Percentiles rank a stretch among this genome's conserved stretches.
phyloP scores from a whole-genome alignment of 1,140 invertebrate genomes.

The Listronotus bonariensis region DNA sequence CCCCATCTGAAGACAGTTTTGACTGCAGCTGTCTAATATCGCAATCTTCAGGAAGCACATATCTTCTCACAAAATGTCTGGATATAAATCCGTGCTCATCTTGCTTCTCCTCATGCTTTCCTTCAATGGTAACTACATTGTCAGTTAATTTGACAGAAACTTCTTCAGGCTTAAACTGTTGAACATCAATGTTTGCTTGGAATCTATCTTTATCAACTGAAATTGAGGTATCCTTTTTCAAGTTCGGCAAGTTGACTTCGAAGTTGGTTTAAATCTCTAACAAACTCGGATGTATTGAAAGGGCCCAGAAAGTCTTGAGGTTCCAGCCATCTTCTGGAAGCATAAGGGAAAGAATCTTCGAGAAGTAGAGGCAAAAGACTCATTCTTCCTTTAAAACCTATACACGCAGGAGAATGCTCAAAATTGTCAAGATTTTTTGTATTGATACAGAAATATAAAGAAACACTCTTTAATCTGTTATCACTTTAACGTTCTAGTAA shows the following conservation, averaged over 20 bases:
- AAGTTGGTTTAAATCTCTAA: not conserved
- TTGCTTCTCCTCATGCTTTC: slow-evolving; percentile 59
- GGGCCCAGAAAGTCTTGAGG: not conserved
- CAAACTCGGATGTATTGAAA: too few species aligned
- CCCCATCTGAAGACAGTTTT: slow-evolving; percentile 39
- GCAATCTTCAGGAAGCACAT: slow-evolving; percentile 70
- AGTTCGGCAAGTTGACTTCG: slow-evolving; percentile 18
- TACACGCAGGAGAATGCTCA: too few species aligned
- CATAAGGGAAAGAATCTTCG: not conserved
- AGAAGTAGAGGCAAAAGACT: not conserved
- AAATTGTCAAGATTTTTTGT: too few species aligned
- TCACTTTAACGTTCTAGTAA: too few species aligned
- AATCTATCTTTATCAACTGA: slow-evolving; percentile 61
- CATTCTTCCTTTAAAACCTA: too few species aligned
- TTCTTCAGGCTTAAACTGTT: slow-evolving; percentile 80
- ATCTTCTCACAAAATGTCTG: slow-evolving; percentile 44
- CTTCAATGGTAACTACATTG: slow-evolving; percentile 67
- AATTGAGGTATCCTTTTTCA: slow-evolving; percentile 58
- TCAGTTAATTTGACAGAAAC: slow-evolving; percentile 77
- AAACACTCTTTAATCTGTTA: too few species aligned
- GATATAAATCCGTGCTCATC: too few species aligned
- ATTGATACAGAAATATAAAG: too few species aligned
- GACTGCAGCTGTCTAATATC: slow-evolving; percentile 67
- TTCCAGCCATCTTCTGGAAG: not conserved
- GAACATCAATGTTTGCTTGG: slow-evolving; percentile 68